Conservation (phyloP, 2,888 invertebrate species). For the Drosophila crucigera region DNA sequence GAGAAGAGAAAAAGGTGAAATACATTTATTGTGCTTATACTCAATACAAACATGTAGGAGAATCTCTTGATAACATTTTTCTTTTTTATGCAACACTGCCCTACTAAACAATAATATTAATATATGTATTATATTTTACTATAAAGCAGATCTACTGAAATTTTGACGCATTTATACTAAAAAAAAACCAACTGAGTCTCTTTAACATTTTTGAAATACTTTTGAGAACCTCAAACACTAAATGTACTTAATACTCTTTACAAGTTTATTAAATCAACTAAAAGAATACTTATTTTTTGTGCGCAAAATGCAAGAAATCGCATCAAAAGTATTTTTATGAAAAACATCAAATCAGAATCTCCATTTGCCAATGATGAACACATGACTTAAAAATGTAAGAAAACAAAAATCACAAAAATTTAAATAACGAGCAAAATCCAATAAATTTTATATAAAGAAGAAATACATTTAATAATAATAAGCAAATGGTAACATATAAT, state of each 20-base stretch:
- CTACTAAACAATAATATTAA: slow-evolving; percentile 5
- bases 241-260: slow-evolving; percentile 32
- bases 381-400: slow-evolving; percentile 10
- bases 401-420: slow-evolving; percentile 3
- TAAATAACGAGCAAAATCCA: slow-evolving; percentile 6
- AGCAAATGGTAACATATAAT: slow-evolving; percentile 9
- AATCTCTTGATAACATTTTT: slow-evolving; percentile 16
- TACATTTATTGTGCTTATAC: slow-evolving; percentile 14
- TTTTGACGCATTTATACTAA: slow-evolving; percentile 39
- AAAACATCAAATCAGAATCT: slow-evolving; percentile 49
- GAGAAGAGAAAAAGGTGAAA: slow-evolving; percentile 46
- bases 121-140: slow-evolving; percentile 36
- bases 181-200: slow-evolving; percentile 22
- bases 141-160: slow-evolving; percentile 24
- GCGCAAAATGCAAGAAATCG: slow-evolving; percentile 4
- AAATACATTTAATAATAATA: slow-evolving; percentile 2
- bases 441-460: slow-evolving; percentile 12
- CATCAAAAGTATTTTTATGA: slow-evolving; percentile 10
- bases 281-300: background rate
- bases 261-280: slow-evolving; percentile 11
- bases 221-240: slow-evolving; percentile 19
- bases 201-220: slow-evolving; percentile 36
- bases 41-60: slow-evolving; percentile 1
- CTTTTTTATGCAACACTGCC: slow-evolving; percentile 37
- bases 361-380: slow-evolving; percentile 64